These are phyloP conservation scores for Lepidostoma basale DNA, from an alignment of 1,140 invertebrate genomes.

Conservation along the genomic window DNA sequence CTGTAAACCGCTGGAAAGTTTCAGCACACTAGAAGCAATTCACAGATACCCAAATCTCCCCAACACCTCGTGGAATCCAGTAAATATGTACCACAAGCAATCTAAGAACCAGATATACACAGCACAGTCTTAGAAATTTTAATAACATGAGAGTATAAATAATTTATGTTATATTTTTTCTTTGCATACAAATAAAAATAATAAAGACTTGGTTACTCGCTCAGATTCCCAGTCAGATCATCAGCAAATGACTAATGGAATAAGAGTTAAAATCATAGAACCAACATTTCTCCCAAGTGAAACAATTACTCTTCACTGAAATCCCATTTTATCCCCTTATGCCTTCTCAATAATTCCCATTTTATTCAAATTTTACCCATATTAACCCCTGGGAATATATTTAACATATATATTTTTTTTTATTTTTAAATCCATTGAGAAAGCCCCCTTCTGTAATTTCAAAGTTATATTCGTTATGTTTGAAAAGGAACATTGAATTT, in stretches of 20 bases:
- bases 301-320: slow-evolving; percentile 35
- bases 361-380: slow-evolving; percentile 1
- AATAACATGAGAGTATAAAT: too few species aligned
- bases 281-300: neutral
- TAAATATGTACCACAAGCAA: neutral
- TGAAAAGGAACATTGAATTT: slow-evolving; percentile 4
- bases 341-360: slow-evolving; percentile 24
- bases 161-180: too few species aligned
- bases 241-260: too few species aligned
- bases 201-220: too few species aligned
- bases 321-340: slow-evolving; percentile 18
- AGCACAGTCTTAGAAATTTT: too few species aligned
- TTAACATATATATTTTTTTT: neutral
- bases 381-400: neutral
- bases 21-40: too few species aligned
- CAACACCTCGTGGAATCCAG: too few species aligned
- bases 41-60: too few species aligned
- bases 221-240: too few species aligned
- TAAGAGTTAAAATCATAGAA: too few species aligned
- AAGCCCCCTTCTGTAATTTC: slow-evolving; percentile 6
- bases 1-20: too few species aligned
- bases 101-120: neutral
- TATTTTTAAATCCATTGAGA: slow-evolving; percentile 15
- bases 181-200: too few species aligned
- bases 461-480: slow-evolving; percentile 1